Evolutionary conservation across 2,797 vertebrate species (phyloP).

Genomic region (Platalea minor): DNA sequence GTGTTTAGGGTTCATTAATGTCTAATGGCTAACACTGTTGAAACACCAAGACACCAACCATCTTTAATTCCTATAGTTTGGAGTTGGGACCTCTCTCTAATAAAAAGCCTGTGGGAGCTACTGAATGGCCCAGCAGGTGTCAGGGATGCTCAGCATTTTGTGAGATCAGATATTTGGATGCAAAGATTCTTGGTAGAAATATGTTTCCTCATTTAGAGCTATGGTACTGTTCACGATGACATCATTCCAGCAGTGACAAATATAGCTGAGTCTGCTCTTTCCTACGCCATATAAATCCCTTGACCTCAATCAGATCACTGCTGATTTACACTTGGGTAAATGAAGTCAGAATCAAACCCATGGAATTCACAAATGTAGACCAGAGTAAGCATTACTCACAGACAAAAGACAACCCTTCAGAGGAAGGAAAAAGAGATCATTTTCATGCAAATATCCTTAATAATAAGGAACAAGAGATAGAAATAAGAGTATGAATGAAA

Average conservation of each 20-base stretch:
- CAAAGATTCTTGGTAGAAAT: conserved; percentile 28
- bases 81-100: not conserved
- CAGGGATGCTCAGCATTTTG: conserved; percentile 8
- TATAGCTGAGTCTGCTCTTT: conserved; percentile 57
- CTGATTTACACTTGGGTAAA: conserved; percentile 55
- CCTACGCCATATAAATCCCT: conserved; percentile 34
- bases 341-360: conserved; percentile 52
- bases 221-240: conserved; percentile 24
- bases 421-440: conserved; percentile 48
- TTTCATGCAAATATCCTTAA: conserved; percentile 59
- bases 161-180: not conserved
- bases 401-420: conserved; percentile 51
- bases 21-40: not conserved
- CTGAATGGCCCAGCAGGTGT: conserved; percentile 9
- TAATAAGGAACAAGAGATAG: conserved; percentile 57
- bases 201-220: conserved; percentile 37
- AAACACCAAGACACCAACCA: not conserved
- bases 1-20: not conserved
- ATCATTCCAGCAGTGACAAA: conserved; percentile 52
- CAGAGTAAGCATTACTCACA: conserved; percentile 60
- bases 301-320: conserved; percentile 56
- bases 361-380: conserved; percentile 48
- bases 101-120: not conserved
- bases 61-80: not conserved
- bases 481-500: conserved; percentile 62